These are phyloP conservation scores for Zelleria hepariella DNA, from an alignment of 2,888 invertebrate species.

Conservation along the genomic window DNA sequence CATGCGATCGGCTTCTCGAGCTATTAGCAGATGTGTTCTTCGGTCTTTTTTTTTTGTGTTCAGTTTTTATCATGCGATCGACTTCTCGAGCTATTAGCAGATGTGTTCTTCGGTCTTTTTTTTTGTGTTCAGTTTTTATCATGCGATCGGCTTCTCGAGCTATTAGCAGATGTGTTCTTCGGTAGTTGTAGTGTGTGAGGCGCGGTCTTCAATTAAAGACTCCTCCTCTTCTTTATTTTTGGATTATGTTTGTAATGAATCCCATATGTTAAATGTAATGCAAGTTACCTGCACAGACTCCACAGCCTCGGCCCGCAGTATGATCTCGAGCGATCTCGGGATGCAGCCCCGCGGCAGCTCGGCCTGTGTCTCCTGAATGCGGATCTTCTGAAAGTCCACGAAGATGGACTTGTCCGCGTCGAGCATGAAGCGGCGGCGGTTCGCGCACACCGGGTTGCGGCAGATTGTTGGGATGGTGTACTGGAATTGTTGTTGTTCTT, in stretches of 20 bases:
- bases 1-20: no score
- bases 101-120: no score
- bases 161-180: no score
- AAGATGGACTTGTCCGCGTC: slow-evolving; percentile 95
- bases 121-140: no score
- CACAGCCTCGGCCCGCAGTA: slow-evolving; percentile 95
- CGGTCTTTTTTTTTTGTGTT: no score
- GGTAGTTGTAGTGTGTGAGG: no score
- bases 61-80: no score
- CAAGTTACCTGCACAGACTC: slow-evolving; percentile 90
- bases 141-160: no score
- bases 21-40: no score
- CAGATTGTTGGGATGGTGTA: slow-evolving; percentile 97
- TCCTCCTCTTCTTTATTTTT: neutral
- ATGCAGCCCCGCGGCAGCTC: slow-evolving; percentile 97
- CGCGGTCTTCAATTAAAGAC: no score
- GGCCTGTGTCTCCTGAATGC: slow-evolving; percentile 97
- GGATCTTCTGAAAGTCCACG: slow-evolving; percentile 98
- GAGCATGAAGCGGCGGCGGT: slow-evolving; percentile 89
- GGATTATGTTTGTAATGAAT: neutral
- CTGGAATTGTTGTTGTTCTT: slow-evolving; percentile 50
- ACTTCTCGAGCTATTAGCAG: no score
- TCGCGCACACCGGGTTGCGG: slow-evolving; percentile 95
- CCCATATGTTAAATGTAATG: neutral
- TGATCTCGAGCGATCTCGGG: slow-evolving; percentile 95